A percentile compares a stretch with the other conserved stretches of the same genome.
Conservation (phyloP, 2,888 invertebrate genomes). For the Carpatolechia fugitivella region DNA sequence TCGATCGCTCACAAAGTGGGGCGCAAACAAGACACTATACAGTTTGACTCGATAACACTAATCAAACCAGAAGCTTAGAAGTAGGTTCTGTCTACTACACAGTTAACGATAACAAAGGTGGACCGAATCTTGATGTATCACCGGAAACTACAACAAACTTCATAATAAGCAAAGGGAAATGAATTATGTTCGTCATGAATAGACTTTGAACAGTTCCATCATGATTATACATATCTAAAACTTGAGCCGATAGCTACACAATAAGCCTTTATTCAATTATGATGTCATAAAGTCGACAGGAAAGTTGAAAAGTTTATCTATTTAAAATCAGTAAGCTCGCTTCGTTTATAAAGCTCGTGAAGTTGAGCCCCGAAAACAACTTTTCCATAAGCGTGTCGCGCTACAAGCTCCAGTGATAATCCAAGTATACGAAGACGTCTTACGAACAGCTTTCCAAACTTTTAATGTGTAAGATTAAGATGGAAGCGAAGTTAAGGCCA, state of each 20-base stretch:
- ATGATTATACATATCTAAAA: neutral
- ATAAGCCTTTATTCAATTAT: neutral
- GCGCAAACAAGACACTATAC: neutral
- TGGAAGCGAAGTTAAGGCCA: neutral
- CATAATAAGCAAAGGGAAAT: neutral
- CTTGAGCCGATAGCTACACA: neutral
- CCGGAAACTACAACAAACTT: neutral
- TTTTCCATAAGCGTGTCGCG: slow-evolving; percentile 2
- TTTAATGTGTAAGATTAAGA: slow-evolving; percentile 1
- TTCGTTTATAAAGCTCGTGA: neutral
- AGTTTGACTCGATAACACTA: neutral
- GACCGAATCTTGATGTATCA: neutral
- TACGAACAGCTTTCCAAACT: neutral
- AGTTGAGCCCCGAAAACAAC: slow-evolving; percentile 1
- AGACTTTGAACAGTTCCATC: neutral
- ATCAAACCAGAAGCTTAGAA: neutral
- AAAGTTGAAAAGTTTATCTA: neutral
- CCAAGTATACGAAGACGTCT: neutral
- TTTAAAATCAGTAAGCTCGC: neutral
- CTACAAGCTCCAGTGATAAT: slow-evolving; percentile 2
- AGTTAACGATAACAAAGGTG: neutral
- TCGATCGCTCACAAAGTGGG: neutral
- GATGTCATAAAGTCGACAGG: neutral
- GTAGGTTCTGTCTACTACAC: neutral
- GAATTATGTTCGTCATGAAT: neutral